phyloP scores from a whole-genome alignment of 2,888 invertebrate genomes.

The Tridacna crocea region DNA sequence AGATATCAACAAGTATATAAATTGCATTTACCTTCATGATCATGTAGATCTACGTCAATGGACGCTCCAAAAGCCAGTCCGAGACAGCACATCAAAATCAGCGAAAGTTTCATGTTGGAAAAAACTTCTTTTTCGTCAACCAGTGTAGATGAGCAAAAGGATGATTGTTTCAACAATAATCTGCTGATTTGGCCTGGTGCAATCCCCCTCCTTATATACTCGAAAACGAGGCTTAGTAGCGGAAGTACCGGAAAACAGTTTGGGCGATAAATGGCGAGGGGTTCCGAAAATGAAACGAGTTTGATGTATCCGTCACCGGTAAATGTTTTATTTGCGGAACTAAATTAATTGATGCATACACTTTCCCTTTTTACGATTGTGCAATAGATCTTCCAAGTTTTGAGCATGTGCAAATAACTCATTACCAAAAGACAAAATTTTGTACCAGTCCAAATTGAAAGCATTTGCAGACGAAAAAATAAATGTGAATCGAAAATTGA shows the following conservation, averaged over 20 bases:
- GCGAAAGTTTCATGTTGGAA: not conserved
- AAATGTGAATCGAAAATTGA: too few species aligned
- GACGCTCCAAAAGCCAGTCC: constrained; percentile 10
- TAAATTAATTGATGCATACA: not conserved
- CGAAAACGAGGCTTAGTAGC: constrained; percentile 6
- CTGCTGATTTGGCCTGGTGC: not conserved
- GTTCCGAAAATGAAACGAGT: constrained; percentile 14
- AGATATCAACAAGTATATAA: too few species aligned
- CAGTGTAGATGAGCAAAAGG: not conserved
- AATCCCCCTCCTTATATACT: constrained; percentile 12
- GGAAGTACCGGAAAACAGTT: not conserved
- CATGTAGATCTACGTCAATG: not conserved
- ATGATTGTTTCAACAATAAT: not conserved
- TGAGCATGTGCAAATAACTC: too few species aligned
- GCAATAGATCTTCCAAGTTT: not conserved
- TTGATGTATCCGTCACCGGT: constrained; percentile 10
- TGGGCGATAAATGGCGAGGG: not conserved
- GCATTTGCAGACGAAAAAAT: too few species aligned
- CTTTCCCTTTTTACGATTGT: not conserved
- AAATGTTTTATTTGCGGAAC: constrained; percentile 1
- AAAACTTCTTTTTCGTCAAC: not conserved
- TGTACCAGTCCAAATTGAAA: too few species aligned
- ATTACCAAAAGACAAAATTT: too few species aligned
- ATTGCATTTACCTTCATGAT: not conserved
- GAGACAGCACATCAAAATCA: not conserved